Base-by-base conservation (phyloP, 2,888 invertebrate species). In the Serrognathus titanus region DNA sequence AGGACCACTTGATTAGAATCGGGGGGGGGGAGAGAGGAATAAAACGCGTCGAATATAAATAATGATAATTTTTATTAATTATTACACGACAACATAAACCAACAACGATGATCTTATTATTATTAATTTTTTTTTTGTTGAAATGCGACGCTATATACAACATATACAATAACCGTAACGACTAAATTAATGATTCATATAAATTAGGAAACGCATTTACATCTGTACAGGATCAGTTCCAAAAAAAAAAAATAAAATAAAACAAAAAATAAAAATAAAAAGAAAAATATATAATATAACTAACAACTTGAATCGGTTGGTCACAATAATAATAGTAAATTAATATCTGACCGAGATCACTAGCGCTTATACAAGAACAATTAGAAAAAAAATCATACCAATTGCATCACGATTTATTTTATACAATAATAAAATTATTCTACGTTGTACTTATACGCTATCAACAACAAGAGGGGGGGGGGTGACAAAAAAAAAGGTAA, bases 61-160 rank as follows among this genome's bases (percentile, higher is more conserved):
- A 60, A 61, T 63, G 58, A 58, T 63, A 43, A 56, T 64, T 64
- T 65, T 31, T 31, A 31, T 31, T 31, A 31, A 31, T 31, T 73
- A 70, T 70, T 71, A 69, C 72, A 72, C 71, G 73, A 73, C 73
- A 73, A 70, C 70, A 70, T 71, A 70, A 69, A 73, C 71, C 72
- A 75, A 71, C 71, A 69, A 73, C 66, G 66, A 70, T 64, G 54
- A 54, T 67, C 63, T 66, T 67, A 65, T 65, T 65, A 70, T 69
- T 69, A 66, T 57, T 31, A 5, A 6, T 31, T 31, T 31, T 31
- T 31, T 31, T 31, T 31, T 31, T 31, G 24, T 31, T 45, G 67
- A 72, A 69, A 71, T 71, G 70, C 70, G 66, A 74, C 72, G 71
- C 74, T 74, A 74, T 74, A 63, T 74, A 74, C 75, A 75, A 68